Evolutionary conservation across 2,113 vertebrate species (phyloP).

Genomic region (Cavia porcellus): DNA sequence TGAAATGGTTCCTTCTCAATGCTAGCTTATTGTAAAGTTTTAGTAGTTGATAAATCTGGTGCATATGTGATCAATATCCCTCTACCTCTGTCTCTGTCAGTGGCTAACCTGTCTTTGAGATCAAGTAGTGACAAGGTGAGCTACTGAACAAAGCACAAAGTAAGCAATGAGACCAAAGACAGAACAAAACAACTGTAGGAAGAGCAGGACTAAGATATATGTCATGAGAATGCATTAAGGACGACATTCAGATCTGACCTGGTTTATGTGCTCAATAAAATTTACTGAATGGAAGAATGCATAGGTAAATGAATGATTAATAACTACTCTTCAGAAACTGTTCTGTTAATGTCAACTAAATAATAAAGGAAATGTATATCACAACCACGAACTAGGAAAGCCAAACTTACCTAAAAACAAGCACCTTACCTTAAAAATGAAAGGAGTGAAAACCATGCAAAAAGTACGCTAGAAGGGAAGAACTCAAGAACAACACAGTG

Average conservation of each 20-base stretch:
- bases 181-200: neutral
- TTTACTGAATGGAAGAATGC: neutral
- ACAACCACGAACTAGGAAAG: conserved; percentile 23
- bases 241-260: neutral
- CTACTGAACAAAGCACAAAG: neutral
- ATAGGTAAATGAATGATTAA: neutral
- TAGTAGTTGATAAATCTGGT: neutral
- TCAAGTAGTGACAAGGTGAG: neutral
- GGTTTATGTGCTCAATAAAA: neutral
- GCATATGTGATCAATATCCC: neutral
- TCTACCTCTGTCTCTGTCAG: neutral
- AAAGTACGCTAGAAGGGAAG: neutral
- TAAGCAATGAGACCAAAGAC: neutral
- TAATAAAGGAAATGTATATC: neutral
- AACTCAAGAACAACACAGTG: neutral
- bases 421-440: neutral
- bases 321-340: neutral
- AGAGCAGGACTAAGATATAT: neutral
- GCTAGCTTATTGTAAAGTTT: neutral
- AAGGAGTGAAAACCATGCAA: neutral
- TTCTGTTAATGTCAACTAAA: neutral
- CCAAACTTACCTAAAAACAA: neutral
- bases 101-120: neutral
- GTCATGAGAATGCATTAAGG: neutral
- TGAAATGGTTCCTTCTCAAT: neutral